Evolutionary conservation across 2,797 vertebrate species (phyloP), one percentile per base, ranked within the genome.

Genomic region (Discoglossus pictus): DNA sequence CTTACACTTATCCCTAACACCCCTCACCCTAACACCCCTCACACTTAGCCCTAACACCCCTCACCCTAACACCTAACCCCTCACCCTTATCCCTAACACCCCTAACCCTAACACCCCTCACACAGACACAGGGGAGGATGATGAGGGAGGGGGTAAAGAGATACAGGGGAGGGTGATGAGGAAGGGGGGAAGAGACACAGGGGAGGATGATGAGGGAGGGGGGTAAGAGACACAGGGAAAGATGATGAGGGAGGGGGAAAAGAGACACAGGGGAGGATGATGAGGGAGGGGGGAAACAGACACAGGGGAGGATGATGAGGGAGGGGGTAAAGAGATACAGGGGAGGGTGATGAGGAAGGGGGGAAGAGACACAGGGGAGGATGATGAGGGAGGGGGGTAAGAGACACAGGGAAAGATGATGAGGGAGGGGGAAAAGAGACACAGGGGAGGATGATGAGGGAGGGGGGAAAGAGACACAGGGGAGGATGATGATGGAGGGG

Each of bases 171-270:
- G 10, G 36, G 36, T 3, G 36, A 39, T 3, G 13, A 12, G 36
- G 3, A 39, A 13, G 36, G 36, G 3, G 4, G 36, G 36, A 39
- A 13, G 36, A 3, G 12, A 39, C 3, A 13, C 3, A 39, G 36
- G 10, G 10, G 3, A 12, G 36, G 36, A 39, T 65, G 25, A 48
- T 48, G 25, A 27, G 55, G 21, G 40, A 48, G 31, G 7, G 18
- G 52, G 31, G 47, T 53, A 53, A 53, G 51, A 12, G 17, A 27
- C 51, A 13, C 51, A 2, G 52, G 7, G 18, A 13, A 46, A 46
- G 16, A 18, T 6, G 15, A 18, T n/a, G 43, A 46, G 5, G 43
- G 43, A 18, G 15, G 16, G 10, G 18, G 15, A n/a, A 18, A 46
- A 46, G 43, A 7, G 4, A 46, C 7, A 18, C 4, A 46, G n/a